phyloP scores from a whole-genome alignment of 2,113 vertebrate genomes.

The Riparia riparia region DNA sequence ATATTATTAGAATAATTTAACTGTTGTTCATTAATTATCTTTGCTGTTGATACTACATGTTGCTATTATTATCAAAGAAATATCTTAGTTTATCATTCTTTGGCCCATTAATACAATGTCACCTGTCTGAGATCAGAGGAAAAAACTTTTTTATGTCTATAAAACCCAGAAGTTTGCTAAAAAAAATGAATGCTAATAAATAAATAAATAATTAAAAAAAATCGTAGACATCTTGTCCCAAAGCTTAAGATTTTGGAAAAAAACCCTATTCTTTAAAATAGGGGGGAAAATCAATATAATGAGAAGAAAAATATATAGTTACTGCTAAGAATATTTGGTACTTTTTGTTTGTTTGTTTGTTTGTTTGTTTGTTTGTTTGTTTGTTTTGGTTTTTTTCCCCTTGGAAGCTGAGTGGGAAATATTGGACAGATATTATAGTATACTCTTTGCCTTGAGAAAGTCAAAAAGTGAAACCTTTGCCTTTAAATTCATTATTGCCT shows the following conservation, averaged over 20 bases:
- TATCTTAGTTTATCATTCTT: background rate
- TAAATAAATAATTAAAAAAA: background rate
- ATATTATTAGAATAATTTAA: background rate
- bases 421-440: background rate
- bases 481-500: background rate
- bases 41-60: background rate
- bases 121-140: background rate
- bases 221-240: background rate
- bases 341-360: background rate
- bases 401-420: background rate
- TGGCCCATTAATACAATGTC: background rate
- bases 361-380: background rate
- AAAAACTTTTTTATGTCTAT: background rate
- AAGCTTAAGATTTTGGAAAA: background rate
- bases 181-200: background rate
- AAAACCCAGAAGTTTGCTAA: background rate
- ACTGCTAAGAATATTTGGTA: background rate
- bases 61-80: background rate
- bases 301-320: background rate
- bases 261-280: background rate
- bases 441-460: background rate
- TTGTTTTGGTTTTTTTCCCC: background rate
- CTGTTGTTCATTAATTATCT: background rate
- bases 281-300: rapidly evolving
- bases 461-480: background rate